phyloP scores from a whole-genome alignment of 2,113 vertebrate genomes.

The Varanus salvator region DNA sequence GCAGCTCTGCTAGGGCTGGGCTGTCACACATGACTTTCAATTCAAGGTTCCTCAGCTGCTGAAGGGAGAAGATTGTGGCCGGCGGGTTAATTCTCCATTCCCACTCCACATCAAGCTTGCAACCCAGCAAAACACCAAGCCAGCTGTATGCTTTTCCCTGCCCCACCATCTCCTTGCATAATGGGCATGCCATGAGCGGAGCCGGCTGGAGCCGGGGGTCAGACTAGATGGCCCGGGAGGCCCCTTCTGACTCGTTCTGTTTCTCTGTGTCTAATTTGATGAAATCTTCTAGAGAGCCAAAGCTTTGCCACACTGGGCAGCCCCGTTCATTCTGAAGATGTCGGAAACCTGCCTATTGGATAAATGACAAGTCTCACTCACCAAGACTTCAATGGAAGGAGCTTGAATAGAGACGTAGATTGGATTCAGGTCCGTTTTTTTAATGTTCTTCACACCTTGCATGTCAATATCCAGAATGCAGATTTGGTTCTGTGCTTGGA shows the following conservation, averaged over 20 bases:
- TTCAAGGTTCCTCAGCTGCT: too few relatives aligned
- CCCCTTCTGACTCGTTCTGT: too few relatives aligned
- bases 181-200: too few relatives aligned
- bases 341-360: too few relatives aligned
- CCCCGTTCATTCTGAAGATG: too few relatives aligned
- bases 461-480: slow-evolving; percentile 96
- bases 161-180: too few relatives aligned
- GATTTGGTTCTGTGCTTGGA: slow-evolving; percentile 94
- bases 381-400: slow-evolving; percentile 87
- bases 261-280: not conserved
- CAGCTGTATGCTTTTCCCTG: not conserved
- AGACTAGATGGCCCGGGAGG: too few relatives aligned
- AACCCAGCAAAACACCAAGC: not conserved
- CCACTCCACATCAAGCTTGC: not conserved
- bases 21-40: too few relatives aligned
- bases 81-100: too few relatives aligned
- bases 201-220: too few relatives aligned
- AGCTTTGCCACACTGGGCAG: too few relatives aligned
- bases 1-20: not conserved
- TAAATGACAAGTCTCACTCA: slow-evolving; percentile 66
- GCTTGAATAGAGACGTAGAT: slow-evolving; percentile 95
- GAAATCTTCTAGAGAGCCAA: not conserved
- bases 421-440: slow-evolving; percentile 88
- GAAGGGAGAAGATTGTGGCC: too few relatives aligned
- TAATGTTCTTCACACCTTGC: slow-evolving; percentile 95